Evolutionary conservation across 1,140 invertebrate genomes (phyloP), one percentile per base, ranked within the genome.

Genomic region (Anthonomus grandis): DNA sequence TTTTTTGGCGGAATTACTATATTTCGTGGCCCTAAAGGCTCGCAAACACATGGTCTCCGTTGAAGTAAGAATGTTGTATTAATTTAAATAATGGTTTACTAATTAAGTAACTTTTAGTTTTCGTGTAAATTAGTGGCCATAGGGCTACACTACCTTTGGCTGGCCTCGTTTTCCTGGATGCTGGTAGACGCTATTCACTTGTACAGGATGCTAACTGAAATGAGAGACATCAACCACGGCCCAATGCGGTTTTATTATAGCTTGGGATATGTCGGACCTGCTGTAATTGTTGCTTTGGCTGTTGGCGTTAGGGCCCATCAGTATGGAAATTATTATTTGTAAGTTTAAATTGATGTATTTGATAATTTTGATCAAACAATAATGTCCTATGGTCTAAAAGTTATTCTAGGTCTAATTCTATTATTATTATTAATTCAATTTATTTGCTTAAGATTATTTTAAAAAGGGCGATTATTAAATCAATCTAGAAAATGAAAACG

Each of bases 211-310:
- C 76, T 98, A 34, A 95, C 93, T 1, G 95, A 97, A 76, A 88
- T 98, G 79, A 80, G 94, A 8, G 93, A 97, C 71, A 93, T 98
- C 12, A 97, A 98, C 77, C 91, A 95, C 70, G 95, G 93, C 0
- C 87, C 87, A 25, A 94, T 97, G 85, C 82, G 90, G 52, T 93
- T 95, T 70, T 97, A 97, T 71, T 93, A 95, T 67, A 87, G 92
- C n/a, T 81, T 94, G 66, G 95, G 93, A 5, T 98, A 97, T 70
- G 93, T 90, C n/a, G 81, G 93, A 38, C 95, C 95, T 2, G 93
- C 93, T 2, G 84, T 97, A 24, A 85, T 95, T 39, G 90, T 97
- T 4, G 91, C 90, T 31, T 76, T 97, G 4, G 86, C 93, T 18
- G 90, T 96, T 13, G 93, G 93, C 0, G 91, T 97, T 0, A 79